Conservation (phyloP, 2,113 vertebrate genomes). For the Pelecanoides urinatrix region DNA sequence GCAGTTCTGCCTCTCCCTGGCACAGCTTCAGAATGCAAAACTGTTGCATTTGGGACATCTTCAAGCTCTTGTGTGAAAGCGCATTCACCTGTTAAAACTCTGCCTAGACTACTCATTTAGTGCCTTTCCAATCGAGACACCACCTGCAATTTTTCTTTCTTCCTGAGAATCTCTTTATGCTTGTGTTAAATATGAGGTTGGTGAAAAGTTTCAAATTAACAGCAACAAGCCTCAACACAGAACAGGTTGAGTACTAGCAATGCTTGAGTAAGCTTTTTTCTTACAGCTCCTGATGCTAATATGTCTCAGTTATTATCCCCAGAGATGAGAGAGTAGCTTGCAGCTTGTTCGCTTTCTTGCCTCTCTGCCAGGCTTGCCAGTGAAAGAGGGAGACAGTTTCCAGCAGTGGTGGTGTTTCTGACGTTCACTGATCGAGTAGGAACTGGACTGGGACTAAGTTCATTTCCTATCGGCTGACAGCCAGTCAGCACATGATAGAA, state of each 20-base stretch:
- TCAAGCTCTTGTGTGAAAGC: neutral
- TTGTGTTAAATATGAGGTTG: neutral
- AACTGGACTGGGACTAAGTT: constrained; percentile 38
- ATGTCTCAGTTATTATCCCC: neutral
- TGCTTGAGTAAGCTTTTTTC: neutral
- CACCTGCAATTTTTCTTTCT: neutral
- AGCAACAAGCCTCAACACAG: neutral
- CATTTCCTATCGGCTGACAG: constrained; percentile 41
- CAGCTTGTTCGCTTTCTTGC: constrained; percentile 5
- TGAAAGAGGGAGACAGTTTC: constrained; percentile 12
- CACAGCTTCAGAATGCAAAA: neutral
- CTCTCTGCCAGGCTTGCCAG: constrained; percentile 14
- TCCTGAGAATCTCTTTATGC: neutral
- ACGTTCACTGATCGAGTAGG: neutral
- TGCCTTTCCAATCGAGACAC: neutral
- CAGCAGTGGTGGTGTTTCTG: constrained; percentile 25
- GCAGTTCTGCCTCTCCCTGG: neutral
- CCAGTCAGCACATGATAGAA: constrained; percentile 3
- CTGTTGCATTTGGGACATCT: neutral
- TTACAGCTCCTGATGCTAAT: neutral
- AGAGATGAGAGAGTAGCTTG: neutral
- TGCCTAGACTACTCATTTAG: neutral
- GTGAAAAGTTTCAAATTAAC: neutral
- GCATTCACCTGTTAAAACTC: neutral
- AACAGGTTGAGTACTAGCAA: neutral